phyloP scores from a whole-genome alignment of 2,888 invertebrate genomes.

The Neocrepidodera transversa region DNA sequence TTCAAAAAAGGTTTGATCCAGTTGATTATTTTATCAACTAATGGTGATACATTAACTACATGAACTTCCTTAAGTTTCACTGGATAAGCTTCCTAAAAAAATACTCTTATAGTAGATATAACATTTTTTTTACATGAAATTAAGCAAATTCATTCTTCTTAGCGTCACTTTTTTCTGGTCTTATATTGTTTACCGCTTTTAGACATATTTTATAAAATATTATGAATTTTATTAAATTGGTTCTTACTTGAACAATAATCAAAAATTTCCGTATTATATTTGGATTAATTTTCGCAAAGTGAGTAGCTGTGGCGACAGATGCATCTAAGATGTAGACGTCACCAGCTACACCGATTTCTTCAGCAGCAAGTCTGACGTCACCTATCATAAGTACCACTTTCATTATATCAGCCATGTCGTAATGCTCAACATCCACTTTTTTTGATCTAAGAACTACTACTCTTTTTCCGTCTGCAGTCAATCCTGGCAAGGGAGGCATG shows the following conservation, averaged over 20 bases:
- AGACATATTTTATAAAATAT: no score
- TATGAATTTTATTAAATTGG: background rate
- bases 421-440: conserved; percentile 73
- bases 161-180: no score
- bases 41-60: conserved; percentile 81
- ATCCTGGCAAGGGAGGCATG: conserved; percentile 77
- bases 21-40: conserved; percentile 84
- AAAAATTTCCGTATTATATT: conserved; percentile 83
- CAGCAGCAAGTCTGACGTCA: conserved; percentile 79
- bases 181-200: no score
- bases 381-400: conserved; percentile 86
- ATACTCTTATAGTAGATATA: background rate
- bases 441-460: conserved; percentile 77
- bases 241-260: conserved; percentile 73
- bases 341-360: conserved; percentile 82
- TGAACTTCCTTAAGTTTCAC: conserved; percentile 88
- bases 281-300: conserved; percentile 86
- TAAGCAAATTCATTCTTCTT: no score
- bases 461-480: conserved; percentile 81
- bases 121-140: background rate
- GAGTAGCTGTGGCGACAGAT: conserved; percentile 76
- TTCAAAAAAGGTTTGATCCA: conserved; percentile 87
- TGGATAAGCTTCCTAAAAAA: conserved; percentile 82
- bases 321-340: conserved; percentile 85
- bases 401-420: conserved; percentile 79